Percentiles rank a stretch among this genome's conserved stretches.
phyloP scores from a whole-genome alignment of 2,888 invertebrate species.

The Liopterus haemorrhoidalis region DNA sequence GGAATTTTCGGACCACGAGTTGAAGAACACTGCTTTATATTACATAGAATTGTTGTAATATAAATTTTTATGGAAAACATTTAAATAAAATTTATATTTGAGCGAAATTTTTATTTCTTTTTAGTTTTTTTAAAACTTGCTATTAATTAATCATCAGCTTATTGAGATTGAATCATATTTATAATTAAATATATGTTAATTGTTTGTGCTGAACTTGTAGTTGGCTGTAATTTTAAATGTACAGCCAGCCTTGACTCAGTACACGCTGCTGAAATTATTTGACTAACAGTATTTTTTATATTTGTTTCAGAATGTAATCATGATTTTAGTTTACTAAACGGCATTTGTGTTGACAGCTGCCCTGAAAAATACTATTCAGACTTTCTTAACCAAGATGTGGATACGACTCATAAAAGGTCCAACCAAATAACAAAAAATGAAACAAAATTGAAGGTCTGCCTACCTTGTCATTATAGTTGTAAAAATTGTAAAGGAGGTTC shows the following conservation, averaged over 20 bases:
- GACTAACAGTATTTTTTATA: slow-evolving; percentile 25
- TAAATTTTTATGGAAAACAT: too few species aligned
- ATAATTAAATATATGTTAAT: background rate
- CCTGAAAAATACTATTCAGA: slow-evolving; percentile 40
- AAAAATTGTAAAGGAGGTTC: slow-evolving; percentile 61
- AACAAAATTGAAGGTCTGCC: slow-evolving; percentile 46
- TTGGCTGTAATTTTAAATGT: background rate
- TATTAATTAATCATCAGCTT: slow-evolving; percentile 21
- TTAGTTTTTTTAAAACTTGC: too few species aligned
- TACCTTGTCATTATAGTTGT: slow-evolving; percentile 71
- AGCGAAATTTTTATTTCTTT: slow-evolving; percentile 2
- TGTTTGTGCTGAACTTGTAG: slow-evolving; percentile 8
- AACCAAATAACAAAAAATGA: slow-evolving; percentile 28
- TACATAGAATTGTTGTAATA: too few species aligned
- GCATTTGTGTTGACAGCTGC: slow-evolving; percentile 56
- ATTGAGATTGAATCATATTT: slow-evolving; percentile 1
- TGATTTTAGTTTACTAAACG: slow-evolving; percentile 56
- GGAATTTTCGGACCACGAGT: too few species aligned
- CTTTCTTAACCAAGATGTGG: slow-evolving; percentile 30
- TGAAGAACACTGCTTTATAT: too few species aligned
- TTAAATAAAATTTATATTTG: slow-evolving; percentile 12
- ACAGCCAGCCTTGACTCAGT: too few species aligned
- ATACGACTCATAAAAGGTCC: slow-evolving; percentile 23
- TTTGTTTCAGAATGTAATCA: slow-evolving; percentile 61
- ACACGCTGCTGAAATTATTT: too few species aligned